These are phyloP conservation scores for Cyprinodon tularosa DNA, from an alignment of 2,113 vertebrate genomes.

Conservation along the genomic window DNA sequence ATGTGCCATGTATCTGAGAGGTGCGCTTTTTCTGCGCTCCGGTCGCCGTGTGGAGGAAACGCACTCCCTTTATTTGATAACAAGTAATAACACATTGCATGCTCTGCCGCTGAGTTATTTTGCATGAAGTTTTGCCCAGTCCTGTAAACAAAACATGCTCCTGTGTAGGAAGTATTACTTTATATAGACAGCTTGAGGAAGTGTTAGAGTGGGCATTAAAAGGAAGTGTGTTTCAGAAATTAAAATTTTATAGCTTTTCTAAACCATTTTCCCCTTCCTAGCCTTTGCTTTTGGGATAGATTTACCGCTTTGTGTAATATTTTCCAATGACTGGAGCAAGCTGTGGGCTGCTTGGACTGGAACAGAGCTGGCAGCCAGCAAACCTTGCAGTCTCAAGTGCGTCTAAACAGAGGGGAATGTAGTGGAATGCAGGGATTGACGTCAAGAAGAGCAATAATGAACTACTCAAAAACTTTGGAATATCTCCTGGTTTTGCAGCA, in stretches of 20 bases:
- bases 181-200: neutral
- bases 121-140: slow-evolving; percentile 29
- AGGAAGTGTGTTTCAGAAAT: neutral
- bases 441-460: slow-evolving; percentile 67
- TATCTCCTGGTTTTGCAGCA: slow-evolving; percentile 36
- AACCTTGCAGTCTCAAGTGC: slow-evolving; percentile 57
- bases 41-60: neutral
- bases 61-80: neutral
- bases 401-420: slow-evolving; percentile 59
- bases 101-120: slow-evolving; percentile 8
- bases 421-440: slow-evolving; percentile 71
- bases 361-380: slow-evolving; percentile 29
- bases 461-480: slow-evolving; percentile 44
- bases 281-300: neutral
- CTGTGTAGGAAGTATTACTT: neutral
- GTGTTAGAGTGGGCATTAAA: neutral
- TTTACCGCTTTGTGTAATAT: neutral
- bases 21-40: slow-evolving; percentile 2
- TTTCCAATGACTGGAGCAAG: slow-evolving; percentile 38
- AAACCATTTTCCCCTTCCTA: neutral
- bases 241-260: neutral
- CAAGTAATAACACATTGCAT: neutral
- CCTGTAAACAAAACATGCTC: slow-evolving; percentile 27
- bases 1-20: slow-evolving; percentile 23
- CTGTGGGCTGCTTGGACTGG: slow-evolving; percentile 28